These are phyloP conservation scores for Sturmia bella DNA, from an alignment of 2,888 invertebrate species.

Conservation along the genomic window DNA sequence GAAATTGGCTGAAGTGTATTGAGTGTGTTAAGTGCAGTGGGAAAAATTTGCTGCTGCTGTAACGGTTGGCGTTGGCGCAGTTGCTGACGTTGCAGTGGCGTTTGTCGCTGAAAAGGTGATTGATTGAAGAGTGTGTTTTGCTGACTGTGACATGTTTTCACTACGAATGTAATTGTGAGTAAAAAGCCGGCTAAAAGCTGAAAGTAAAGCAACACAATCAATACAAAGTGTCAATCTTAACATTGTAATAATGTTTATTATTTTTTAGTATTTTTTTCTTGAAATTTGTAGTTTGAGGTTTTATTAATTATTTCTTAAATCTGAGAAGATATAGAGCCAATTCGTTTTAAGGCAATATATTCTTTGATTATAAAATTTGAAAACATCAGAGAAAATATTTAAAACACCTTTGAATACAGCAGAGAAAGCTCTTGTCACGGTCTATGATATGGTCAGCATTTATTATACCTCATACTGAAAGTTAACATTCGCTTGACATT, in stretches of 20 bases:
- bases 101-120: conserved; percentile 76
- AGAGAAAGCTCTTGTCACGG: no score
- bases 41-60: conserved; percentile 72
- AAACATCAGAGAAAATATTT: no score
- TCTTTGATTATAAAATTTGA: no score
- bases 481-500: no score
- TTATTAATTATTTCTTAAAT: no score
- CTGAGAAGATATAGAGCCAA: no score
- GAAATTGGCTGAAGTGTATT: conserved; percentile 72
- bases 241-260: background rate
- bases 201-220: conserved; percentile 23
- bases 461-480: no score
- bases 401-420: no score
- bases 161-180: conserved; percentile 63
- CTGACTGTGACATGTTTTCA: conserved; percentile 73
- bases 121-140: conserved; percentile 76
- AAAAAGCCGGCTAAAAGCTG: conserved; percentile 71
- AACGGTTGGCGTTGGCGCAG: conserved; percentile 74
- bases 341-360: no score
- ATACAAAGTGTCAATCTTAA: background rate
- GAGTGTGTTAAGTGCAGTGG: conserved; percentile 67
- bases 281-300: no score
- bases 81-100: conserved; percentile 71
- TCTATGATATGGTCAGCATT: no score
- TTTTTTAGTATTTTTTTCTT: no score